Percentiles rank a stretch among this genome's conserved stretches.
These are phyloP conservation scores for Crocuta crocuta DNA, from an alignment of 2,113 vertebrate species.

Conservation along the genomic window DNA sequence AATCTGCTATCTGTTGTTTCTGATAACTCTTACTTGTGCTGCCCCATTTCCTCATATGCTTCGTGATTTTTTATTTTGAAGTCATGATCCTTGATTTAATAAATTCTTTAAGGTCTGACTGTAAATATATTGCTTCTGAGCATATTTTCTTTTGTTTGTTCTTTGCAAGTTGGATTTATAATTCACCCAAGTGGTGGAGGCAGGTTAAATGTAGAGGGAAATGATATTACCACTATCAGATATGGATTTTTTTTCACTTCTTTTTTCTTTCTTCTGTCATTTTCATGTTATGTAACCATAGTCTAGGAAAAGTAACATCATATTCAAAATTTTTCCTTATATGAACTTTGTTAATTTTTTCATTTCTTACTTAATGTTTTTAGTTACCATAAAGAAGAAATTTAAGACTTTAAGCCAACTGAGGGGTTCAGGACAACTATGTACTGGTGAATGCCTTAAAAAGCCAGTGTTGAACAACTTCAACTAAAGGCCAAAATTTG, in stretches of 20 bases:
- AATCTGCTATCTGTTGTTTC: neutral
- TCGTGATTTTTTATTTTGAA: neutral
- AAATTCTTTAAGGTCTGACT: neutral
- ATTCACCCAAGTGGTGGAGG: neutral
- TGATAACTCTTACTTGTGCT: neutral
- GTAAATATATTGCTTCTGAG: neutral
- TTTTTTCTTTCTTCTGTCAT: neutral
- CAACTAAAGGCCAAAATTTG: neutral
- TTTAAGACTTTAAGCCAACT: neutral
- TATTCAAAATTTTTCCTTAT: neutral
- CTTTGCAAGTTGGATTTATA: neutral
- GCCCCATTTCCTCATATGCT: neutral
- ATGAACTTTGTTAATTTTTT: neutral
- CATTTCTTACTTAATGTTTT: constrained; percentile 7
- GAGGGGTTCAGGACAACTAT: neutral
- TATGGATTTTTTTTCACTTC: neutral
- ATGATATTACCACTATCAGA: neutral
- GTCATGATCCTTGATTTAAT: neutral
- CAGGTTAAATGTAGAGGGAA: neutral
- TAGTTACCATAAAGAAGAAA: constrained; percentile 18
- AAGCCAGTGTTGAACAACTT: neutral
- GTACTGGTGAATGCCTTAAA: neutral
- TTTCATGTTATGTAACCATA: neutral
- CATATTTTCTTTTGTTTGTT: neutral
- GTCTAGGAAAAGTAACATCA: neutral